A percentile compares a stretch with the other conserved stretches of the same genome.
Evolutionary conservation across 1,140 invertebrate genomes (phyloP).

Genomic region (Drosophila pallidifrons): DNA sequence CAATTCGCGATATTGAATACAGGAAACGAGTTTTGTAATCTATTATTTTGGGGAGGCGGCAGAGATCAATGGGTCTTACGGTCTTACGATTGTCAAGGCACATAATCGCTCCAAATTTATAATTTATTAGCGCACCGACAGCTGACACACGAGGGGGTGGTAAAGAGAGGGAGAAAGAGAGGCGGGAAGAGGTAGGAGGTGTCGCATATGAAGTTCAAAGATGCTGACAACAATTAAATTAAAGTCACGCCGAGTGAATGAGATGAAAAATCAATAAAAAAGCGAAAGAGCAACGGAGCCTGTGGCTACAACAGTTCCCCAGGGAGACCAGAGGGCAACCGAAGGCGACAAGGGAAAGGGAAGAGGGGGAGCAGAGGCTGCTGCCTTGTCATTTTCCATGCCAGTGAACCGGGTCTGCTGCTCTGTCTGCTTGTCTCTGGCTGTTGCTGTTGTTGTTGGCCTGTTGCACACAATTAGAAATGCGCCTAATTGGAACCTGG

Average conservation of each 20-base stretch:
- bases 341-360: constrained; percentile 1
- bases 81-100: constrained; percentile 54
- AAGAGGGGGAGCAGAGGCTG: background rate
- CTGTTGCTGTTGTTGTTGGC: constrained; percentile 9
- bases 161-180: too few species aligned
- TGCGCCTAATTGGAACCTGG: constrained; percentile 73
- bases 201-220: constrained; percentile 64
- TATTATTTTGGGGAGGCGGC: constrained; percentile 39
- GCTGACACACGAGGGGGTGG: constrained; percentile 46
- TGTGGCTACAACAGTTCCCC: constrained; percentile 26
- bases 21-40: constrained; percentile 68
- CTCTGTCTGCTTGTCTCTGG: constrained; percentile 22
- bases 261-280: constrained; percentile 29
- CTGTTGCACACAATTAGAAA: constrained; percentile 57
- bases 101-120: constrained; percentile 76
- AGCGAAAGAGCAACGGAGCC: constrained; percentile 17
- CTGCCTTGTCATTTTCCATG: constrained; percentile 69
- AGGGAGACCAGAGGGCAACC: background rate
- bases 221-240: constrained; percentile 83
- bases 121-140: constrained; percentile 75
- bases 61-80: constrained; percentile 62
- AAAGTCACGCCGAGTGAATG: constrained; percentile 60
- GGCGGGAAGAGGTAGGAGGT: too few species aligned
- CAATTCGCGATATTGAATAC: constrained; percentile 31
- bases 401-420: constrained; percentile 63